Conservation (phyloP, 2,888 invertebrate genomes). For the Cephus sareptanus region DNA sequence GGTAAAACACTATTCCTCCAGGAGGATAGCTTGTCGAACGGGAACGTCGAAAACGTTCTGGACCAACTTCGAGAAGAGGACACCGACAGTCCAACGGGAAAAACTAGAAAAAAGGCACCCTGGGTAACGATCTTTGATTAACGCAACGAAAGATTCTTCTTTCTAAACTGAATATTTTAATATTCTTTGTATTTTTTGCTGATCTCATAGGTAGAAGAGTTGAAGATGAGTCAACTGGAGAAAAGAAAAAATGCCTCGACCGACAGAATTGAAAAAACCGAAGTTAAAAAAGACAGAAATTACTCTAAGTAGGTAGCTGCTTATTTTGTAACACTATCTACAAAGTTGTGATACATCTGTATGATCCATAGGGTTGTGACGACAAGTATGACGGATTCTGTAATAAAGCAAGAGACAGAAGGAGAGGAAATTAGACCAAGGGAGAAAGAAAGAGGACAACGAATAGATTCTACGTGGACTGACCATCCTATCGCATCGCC, state of each 20-base stretch:
- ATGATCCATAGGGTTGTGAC: conserved; percentile 5
- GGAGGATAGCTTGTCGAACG: conserved; percentile 61
- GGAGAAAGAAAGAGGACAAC: conserved; percentile 45
- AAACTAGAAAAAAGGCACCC: conserved; percentile 56
- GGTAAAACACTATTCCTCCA: conserved; percentile 17
- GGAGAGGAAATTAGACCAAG: conserved; percentile 30
- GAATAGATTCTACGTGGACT: conserved; percentile 30
- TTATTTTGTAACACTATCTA: not conserved
- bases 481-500: conserved; percentile 25
- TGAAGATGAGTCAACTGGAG: conserved; percentile 60
- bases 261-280: conserved; percentile 51
- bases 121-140: conserved; percentile 48
- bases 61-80: conserved; percentile 56
- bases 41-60: conserved; percentile 49
- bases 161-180: conserved; percentile 5
- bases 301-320: conserved; percentile 36
- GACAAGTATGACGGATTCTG: conserved; percentile 37
- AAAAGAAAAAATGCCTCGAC: conserved; percentile 48
- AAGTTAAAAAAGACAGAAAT: conserved; percentile 53
- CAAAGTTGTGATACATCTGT: not conserved
- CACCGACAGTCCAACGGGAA: conserved; percentile 46
- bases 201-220: conserved; percentile 54
- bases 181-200: conserved; percentile 1
- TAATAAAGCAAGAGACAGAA: conserved; percentile 41
- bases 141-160: not conserved